Evolutionary conservation across 2,797 vertebrate species (phyloP).

Genomic region (Pseudopleuronectes americanus): DNA sequence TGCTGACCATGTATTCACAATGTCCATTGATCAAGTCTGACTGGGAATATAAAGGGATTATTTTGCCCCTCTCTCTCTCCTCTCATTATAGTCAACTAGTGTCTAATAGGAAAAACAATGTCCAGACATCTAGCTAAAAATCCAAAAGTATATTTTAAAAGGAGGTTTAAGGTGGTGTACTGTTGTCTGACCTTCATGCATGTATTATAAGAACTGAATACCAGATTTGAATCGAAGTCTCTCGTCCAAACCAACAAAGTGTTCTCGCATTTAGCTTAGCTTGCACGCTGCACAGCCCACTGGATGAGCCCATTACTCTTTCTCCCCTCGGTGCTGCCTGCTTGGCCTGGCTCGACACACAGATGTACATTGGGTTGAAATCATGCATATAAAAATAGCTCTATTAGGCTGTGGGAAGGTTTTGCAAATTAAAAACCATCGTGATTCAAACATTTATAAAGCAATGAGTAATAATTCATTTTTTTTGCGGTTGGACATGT

Average conservation of each 20-base stretch:
- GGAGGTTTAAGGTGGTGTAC: background rate
- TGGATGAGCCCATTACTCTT: background rate
- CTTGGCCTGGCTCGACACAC: background rate
- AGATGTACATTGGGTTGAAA: background rate
- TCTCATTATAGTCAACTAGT: background rate
- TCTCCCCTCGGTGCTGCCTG: background rate
- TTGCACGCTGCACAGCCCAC: background rate
- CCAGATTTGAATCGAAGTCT: no score
- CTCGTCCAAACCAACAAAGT: background rate
- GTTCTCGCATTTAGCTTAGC: background rate
- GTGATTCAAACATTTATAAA: background rate
- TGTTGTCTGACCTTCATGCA: background rate
- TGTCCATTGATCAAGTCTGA: background rate
- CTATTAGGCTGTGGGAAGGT: background rate
- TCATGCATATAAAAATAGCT: background rate
- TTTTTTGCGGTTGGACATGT: background rate
- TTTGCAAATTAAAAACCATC: constrained; percentile 1
- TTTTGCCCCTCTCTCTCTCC: background rate
- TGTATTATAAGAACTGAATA: background rate
- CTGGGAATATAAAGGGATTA: background rate
- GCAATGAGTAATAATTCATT: background rate
- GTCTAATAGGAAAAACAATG: background rate
- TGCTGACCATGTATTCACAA: background rate
- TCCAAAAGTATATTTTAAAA: background rate
- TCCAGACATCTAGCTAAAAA: background rate